A percentile compares a stretch with the other conserved stretches of the same genome.
These are phyloP conservation scores for Platanista minor DNA, from an alignment of 2,113 vertebrate species.

Conservation along the genomic window DNA sequence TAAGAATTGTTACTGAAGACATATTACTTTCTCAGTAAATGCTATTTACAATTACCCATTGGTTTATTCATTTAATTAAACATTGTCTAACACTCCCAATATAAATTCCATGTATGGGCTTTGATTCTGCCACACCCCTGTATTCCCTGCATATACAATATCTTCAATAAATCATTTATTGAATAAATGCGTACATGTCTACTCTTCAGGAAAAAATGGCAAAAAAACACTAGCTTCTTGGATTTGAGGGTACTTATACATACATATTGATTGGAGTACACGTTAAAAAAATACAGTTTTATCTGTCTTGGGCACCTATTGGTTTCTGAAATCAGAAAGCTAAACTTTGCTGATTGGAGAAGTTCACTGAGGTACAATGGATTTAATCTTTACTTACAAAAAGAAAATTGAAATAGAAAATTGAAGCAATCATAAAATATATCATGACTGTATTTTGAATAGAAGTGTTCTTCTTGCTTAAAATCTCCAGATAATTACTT, in stretches of 20 bases:
- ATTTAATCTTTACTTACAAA: background rate
- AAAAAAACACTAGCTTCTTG: background rate
- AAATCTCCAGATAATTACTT: background rate
- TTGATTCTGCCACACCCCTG: background rate
- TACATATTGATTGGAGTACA: background rate
- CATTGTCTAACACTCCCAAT: background rate
- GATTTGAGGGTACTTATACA: background rate
- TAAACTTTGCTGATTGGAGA: background rate
- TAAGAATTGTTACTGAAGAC: background rate
- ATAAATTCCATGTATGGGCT: background rate
- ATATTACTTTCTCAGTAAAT: background rate
- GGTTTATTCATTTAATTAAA: background rate
- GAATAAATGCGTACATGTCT: background rate
- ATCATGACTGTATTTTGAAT: background rate
- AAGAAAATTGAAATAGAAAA: background rate
- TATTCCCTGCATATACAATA: background rate
- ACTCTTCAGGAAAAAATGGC: background rate
- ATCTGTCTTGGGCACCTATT: background rate
- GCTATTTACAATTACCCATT: background rate
- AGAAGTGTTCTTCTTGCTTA: background rate
- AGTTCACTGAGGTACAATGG: background rate
- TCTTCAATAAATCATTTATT: background rate
- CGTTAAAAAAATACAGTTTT: background rate
- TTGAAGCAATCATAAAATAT: background rate
- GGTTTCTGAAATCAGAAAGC: background rate